phyloP scores from a whole-genome alignment of 2,797 vertebrate genomes.

The Capromys pilorides region DNA sequence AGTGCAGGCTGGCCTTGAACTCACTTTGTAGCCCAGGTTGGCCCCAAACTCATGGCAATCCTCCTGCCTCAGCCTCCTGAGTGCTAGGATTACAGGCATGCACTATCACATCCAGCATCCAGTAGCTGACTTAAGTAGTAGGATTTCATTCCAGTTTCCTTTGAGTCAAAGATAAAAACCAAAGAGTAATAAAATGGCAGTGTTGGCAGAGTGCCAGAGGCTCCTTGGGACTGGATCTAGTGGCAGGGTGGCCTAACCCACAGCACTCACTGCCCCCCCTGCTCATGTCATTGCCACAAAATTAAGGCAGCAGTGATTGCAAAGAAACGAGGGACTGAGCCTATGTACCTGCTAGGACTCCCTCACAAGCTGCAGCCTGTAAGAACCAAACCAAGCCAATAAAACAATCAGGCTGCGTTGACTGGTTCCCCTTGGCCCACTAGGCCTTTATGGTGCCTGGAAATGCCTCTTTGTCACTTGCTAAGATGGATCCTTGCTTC shows the following conservation, averaged over 20 bases:
- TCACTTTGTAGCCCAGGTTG: neutral
- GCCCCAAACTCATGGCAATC: neutral
- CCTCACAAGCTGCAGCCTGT: neutral
- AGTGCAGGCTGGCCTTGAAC: neutral
- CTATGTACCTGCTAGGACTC: neutral
- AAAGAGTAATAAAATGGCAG: neutral
- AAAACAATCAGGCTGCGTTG: neutral
- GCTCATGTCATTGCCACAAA: neutral
- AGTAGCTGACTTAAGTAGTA: neutral
- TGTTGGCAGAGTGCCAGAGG: neutral
- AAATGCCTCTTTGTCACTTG: neutral
- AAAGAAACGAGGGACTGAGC: neutral
- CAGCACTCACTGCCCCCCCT: neutral
- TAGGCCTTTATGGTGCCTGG: neutral
- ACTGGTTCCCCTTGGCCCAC: neutral
- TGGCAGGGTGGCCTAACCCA: neutral
- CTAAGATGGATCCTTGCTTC: neutral
- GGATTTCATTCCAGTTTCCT: conserved; percentile 1
- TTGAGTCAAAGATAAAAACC: neutral
- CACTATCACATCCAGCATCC: neutral
- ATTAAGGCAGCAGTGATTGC: neutral
- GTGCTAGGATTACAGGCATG: neutral
- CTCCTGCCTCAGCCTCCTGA: neutral
- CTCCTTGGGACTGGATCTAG: neutral
- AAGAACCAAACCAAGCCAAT: neutral